Evolutionary conservation across 1,140 invertebrate genomes (phyloP).

Genomic region (Megathymus violae): DNA sequence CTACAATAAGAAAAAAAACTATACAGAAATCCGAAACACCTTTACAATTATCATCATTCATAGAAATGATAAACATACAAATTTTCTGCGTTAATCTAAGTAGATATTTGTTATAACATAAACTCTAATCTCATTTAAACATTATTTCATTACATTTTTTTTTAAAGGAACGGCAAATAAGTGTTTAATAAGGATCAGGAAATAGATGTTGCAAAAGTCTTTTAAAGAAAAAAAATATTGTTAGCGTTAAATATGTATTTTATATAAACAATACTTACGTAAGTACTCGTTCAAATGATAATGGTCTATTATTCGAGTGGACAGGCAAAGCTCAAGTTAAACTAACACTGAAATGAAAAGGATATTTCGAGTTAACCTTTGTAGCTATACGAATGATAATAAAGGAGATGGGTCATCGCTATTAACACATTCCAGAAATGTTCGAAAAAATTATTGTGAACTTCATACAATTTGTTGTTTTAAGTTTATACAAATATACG

Average conservation of each 20-base stretch:
- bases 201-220: slow-evolving; percentile 28
- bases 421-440: neutral
- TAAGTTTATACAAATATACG: slow-evolving; percentile 11
- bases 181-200: too few species aligned
- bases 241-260: neutral
- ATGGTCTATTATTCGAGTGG: slow-evolving; percentile 23
- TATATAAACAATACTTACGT: slow-evolving; percentile 49
- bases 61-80: too few species aligned
- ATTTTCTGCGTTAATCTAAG: too few species aligned
- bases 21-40: too few species aligned
- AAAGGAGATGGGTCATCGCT: neutral
- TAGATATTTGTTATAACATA: too few species aligned
- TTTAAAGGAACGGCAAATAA: too few species aligned
- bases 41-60: too few species aligned
- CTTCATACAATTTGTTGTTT: neutral
- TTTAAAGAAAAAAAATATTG: slow-evolving; percentile 2
- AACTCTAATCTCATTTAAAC: too few species aligned
- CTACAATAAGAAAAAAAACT: too few species aligned
- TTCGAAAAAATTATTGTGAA: neutral
- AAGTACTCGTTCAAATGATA: slow-evolving; percentile 38
- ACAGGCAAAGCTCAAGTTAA: slow-evolving; percentile 36
- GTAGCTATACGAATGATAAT: neutral
- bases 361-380: slow-evolving; percentile 29
- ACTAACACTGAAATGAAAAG: slow-evolving; percentile 35
- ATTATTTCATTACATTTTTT: too few species aligned